A percentile compares a stretch with the other conserved stretches of the same genome.
Conservation (phyloP, 2,888 invertebrate genomes). For the Choreutis nemorana region DNA sequence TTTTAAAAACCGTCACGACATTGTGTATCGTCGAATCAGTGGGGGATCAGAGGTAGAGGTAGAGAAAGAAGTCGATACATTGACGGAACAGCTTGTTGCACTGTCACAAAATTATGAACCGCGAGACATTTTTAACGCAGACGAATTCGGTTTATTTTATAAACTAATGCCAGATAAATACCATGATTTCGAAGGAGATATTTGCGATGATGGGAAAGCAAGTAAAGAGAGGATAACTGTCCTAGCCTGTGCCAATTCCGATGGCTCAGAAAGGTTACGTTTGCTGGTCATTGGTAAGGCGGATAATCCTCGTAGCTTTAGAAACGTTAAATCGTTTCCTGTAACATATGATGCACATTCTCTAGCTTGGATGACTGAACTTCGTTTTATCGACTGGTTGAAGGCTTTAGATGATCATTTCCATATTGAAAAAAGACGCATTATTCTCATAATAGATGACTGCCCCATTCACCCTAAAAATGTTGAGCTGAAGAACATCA, state of each 20-base stretch:
- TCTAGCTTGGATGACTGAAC: constrained; percentile 15
- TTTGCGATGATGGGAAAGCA: constrained; percentile 15
- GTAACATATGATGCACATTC: constrained; percentile 12
- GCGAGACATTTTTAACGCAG: constrained; percentile 13
- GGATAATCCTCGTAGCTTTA: constrained; percentile 17
- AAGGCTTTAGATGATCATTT: constrained; percentile 13
- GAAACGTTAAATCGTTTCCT: constrained; percentile 14
- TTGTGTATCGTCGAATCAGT: constrained; percentile 8
- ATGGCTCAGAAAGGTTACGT: constrained; percentile 15
- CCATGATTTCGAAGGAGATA: constrained; percentile 15
- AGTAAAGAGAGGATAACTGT: constrained; percentile 18
- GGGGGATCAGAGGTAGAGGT: constrained; percentile 6
- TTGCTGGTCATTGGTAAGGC: constrained; percentile 17
- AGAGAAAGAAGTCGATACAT: constrained; percentile 6
- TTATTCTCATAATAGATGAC: constrained; percentile 18
- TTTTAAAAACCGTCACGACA: constrained; percentile 11
- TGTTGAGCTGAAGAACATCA: constrained; percentile 12
- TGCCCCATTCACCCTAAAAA: constrained; percentile 17
- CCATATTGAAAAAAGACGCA: constrained; percentile 13
- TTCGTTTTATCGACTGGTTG: constrained; percentile 11
- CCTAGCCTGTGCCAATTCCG: constrained; percentile 16
- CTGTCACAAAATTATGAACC: constrained; percentile 9
- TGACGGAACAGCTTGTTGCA: constrained; percentile 10
- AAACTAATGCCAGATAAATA: constrained; percentile 14
- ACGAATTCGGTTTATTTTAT: constrained; percentile 17